Conservation (phyloP, 2,113 vertebrate species). For the Nycticorax nycticorax region DNA sequence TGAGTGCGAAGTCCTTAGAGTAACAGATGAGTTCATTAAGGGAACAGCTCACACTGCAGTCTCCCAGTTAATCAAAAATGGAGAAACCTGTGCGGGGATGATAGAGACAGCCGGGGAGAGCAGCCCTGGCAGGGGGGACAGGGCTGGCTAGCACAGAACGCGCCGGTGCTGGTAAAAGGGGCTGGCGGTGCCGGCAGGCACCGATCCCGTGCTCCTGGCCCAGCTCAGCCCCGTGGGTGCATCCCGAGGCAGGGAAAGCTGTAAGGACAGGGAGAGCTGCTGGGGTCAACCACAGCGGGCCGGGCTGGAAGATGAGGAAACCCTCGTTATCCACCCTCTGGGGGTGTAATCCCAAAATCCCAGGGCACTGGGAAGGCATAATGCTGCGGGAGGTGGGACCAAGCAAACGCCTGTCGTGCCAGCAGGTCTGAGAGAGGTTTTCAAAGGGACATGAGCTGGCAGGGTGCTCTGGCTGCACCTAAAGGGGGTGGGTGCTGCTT, state of each 20-base stretch:
- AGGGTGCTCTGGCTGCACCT: background rate
- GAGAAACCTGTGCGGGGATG: background rate
- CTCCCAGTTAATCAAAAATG: slow-evolving; percentile 66
- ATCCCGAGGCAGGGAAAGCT: background rate
- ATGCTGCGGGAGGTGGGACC: background rate
- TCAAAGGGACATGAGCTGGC: background rate
- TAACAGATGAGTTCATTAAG: slow-evolving; percentile 70
- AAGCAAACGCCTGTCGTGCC: background rate
- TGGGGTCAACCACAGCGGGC: background rate
- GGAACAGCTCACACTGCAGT: slow-evolving; percentile 35
- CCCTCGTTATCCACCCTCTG: rapidly evolving
- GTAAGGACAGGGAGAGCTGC: background rate
- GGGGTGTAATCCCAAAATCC: background rate
- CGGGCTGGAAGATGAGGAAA: background rate
- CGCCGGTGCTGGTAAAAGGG: background rate
- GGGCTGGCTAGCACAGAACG: background rate
- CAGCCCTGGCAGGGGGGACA: background rate
- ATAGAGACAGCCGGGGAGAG: background rate
- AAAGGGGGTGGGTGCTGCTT: background rate
- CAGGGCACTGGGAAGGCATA: background rate
- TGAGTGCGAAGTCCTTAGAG: slow-evolving; percentile 29
- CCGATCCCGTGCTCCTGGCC: rapidly evolving
- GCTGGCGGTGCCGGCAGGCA: background rate
- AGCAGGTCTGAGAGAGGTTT: background rate
- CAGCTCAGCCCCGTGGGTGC: background rate